Percentiles rank a stretch among this genome's conserved stretches.
Conservation (phyloP, 2,888 invertebrate genomes). For the Desoria tigrina region DNA sequence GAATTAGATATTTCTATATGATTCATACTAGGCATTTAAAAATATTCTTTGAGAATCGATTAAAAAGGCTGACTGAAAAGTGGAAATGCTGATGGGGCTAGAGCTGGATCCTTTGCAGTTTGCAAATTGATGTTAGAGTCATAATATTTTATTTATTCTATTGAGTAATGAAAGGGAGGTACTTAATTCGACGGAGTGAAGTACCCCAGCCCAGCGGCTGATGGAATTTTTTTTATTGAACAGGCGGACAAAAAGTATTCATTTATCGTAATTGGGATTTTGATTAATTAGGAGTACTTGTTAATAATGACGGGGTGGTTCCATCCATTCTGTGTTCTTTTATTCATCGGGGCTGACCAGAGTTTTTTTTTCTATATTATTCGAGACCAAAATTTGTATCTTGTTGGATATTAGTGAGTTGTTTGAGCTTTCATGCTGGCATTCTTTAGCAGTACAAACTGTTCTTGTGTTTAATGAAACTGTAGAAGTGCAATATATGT, state of each 20-base stretch:
- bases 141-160: conserved; percentile 1
- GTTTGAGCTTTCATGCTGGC: not conserved
- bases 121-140: conserved; percentile 9
- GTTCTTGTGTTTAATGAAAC: conserved; percentile 4
- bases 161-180: conserved; percentile 5
- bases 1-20: too few species aligned
- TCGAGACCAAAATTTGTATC: not conserved
- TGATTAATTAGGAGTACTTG: conserved; percentile 53
- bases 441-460: not conserved
- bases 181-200: conserved; percentile 4
- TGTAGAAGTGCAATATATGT: not conserved
- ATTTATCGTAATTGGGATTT: conserved; percentile 52
- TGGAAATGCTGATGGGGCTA: too few species aligned
- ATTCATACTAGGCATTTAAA: too few species aligned
- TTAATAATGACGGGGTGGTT: conserved; percentile 51
- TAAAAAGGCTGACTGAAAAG: too few species aligned
- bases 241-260: conserved; percentile 38
- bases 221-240: conserved; percentile 19
- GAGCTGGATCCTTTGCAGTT: conserved; percentile 8
- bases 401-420: not conserved
- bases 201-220: not conserved
- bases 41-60: too few species aligned
- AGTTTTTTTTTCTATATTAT: not conserved
- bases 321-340: conserved; percentile 29
- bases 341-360: not conserved